Evolutionary conservation across 92 coral and sea anemone genomes (phyloP).

Genomic region (Isaurus tuberculatus): DNA sequence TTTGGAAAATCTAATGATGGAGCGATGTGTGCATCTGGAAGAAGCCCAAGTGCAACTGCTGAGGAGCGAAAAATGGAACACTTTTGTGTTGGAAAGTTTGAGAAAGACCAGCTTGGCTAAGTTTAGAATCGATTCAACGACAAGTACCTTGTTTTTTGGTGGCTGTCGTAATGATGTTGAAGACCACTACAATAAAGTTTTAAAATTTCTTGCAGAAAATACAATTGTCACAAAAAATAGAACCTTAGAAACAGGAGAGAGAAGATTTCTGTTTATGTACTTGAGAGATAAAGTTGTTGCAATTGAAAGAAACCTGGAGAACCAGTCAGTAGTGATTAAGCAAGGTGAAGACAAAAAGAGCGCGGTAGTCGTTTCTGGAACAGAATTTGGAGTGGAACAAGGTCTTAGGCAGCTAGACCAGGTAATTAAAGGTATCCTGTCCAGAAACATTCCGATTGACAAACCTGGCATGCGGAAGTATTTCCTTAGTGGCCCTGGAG

Average conservation of each 20-base stretch:
- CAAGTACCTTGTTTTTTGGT: conserved; percentile 60
- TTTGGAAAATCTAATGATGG: conserved; percentile 47
- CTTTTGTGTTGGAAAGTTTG: conserved; percentile 26
- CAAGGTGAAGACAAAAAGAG: conserved; percentile 45
- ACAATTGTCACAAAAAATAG: conserved; percentile 60
- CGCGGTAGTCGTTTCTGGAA: conserved; percentile 59
- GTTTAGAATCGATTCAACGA: conserved; percentile 36
- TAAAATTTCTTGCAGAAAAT: conserved; percentile 68
- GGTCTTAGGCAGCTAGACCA: conserved; percentile 29
- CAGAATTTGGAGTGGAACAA: conserved; percentile 63
- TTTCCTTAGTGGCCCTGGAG: conserved; percentile 47
- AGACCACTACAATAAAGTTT: conserved; percentile 26
- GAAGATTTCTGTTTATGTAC: conserved; percentile 49
- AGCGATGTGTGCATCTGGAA: conserved; percentile 57
- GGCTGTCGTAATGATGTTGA: conserved; percentile 64
- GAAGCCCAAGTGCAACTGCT: conserved; percentile 61
- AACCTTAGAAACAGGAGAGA: conserved; percentile 49
- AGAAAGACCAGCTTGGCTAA: conserved; percentile 9
- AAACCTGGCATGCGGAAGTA: conserved; percentile 77
- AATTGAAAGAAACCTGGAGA: conserved; percentile 38
- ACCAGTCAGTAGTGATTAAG: conserved; percentile 51
- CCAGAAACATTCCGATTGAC: conserved; percentile 44
- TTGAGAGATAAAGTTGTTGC: conserved; percentile 43
- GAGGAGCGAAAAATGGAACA: conserved; percentile 64
- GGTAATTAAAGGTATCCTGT: conserved; percentile 33